Evolutionary conservation across 1,140 invertebrate species (phyloP).

Genomic region (Cydia pomonella): DNA sequence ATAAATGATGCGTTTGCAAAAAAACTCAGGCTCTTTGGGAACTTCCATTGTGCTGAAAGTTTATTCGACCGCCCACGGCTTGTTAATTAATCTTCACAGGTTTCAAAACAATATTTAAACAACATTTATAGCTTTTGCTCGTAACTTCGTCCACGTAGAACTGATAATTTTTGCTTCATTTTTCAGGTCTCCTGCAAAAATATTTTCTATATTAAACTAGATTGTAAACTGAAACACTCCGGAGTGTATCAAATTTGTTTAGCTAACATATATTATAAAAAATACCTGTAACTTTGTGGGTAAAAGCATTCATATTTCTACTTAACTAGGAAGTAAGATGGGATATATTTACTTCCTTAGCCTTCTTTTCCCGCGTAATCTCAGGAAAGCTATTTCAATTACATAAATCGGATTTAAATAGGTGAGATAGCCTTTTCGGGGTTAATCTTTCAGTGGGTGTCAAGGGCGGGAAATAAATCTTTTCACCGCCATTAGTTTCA

Average conservation of each 20-base stretch:
- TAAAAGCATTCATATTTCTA: neutral
- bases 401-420: constrained; percentile 20
- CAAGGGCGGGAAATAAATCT: constrained; percentile 45
- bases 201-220: too few relatives aligned
- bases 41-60: constrained; percentile 14
- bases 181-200: too few relatives aligned
- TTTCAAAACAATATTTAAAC: neutral
- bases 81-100: constrained; percentile 21
- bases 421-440: constrained; percentile 13
- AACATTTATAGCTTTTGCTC: neutral
- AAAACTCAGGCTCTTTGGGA: neutral
- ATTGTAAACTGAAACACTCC: too few relatives aligned
- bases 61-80: neutral
- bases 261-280: too few relatives aligned
- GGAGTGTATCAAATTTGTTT: too few relatives aligned
- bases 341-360: neutral
- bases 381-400: constrained; percentile 10
- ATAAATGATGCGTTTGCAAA: constrained; percentile 26
- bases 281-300: too few relatives aligned
- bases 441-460: constrained; percentile 41
- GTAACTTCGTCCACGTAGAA: neutral
- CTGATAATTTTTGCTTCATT: neutral
- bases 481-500: constrained; percentile 50
- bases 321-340: neutral
- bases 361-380: neutral